Percentiles rank a stretch among this genome's conserved stretches.
Conservation (phyloP, 2,797 vertebrate genomes). For the Phataginus tricuspis region DNA sequence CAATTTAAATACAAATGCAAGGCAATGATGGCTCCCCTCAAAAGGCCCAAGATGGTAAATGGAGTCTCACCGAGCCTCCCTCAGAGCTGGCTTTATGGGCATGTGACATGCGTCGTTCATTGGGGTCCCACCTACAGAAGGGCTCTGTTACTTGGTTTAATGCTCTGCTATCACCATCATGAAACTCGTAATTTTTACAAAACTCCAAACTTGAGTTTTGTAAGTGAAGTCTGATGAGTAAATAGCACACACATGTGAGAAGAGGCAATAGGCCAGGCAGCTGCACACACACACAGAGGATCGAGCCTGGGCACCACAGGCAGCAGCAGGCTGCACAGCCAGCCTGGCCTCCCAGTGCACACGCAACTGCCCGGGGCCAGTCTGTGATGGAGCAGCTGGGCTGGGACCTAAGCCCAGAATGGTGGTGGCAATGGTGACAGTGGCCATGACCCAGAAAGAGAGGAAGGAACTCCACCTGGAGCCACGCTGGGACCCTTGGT, state of each 20-base stretch:
- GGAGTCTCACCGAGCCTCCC: neutral
- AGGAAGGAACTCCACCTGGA: neutral
- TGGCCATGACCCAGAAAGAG: neutral
- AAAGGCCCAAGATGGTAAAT: neutral
- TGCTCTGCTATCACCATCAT: neutral
- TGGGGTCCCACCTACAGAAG: neutral
- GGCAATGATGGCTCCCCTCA: neutral
- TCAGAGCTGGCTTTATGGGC: neutral
- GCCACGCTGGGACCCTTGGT: neutral
- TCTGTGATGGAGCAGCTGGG: neutral
- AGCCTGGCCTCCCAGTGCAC: too few relatives aligned
- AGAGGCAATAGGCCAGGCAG: neutral
- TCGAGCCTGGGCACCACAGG: neutral
- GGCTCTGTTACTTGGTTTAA: neutral
- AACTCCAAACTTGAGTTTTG: conserved; percentile 7
- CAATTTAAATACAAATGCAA: neutral
- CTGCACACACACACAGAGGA: neutral
- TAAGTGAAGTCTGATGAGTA: neutral
- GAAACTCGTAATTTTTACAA: neutral
- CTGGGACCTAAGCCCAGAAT: neutral
- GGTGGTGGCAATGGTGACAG: neutral
- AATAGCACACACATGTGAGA: neutral
- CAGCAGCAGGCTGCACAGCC: neutral
- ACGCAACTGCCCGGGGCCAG: neutral
- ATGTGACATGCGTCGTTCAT: neutral